A percentile compares a stretch with the other conserved stretches of the same genome.
These are phyloP conservation scores for Neotoma lepida DNA, from an alignment of 2,113 vertebrate species.

Conservation along the genomic window DNA sequence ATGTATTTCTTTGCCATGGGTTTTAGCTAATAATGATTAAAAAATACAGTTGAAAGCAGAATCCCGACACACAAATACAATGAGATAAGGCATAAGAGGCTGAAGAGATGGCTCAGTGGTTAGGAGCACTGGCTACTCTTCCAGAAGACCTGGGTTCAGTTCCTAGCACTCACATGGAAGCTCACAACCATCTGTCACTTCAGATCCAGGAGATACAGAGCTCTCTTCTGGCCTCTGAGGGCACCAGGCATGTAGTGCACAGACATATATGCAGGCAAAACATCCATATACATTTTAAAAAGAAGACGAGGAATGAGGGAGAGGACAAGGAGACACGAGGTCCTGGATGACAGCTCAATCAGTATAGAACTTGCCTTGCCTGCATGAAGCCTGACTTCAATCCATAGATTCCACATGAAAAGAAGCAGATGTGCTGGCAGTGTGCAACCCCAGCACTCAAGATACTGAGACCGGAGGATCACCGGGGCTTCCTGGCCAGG, in stretches of 20 bases:
- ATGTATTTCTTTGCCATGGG: neutral
- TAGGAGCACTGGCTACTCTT: neutral
- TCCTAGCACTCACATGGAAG: neutral
- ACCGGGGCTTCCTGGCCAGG: no score
- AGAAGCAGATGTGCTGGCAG: no score
- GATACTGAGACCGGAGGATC: no score
- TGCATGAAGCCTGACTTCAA: no score
- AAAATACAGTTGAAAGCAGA: neutral
- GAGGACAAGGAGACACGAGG: neutral
- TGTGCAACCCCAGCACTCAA: no score
- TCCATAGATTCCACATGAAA: no score
- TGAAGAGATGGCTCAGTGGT: neutral
- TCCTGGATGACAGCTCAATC: no score
- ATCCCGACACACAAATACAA: neutral
- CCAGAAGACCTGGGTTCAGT: neutral
- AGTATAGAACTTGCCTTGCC: no score
- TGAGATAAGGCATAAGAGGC: neutral
- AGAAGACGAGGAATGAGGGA: neutral
- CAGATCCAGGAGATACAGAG: no score
- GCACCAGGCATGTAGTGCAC: no score
- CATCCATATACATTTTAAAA: neutral
- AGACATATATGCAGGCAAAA: neutral
- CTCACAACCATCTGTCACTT: neutral
- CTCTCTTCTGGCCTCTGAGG: neutral
- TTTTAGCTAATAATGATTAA: neutral